These are phyloP conservation scores for Geopemphigus sp. DNA, from an alignment of 1,140 invertebrate genomes.

Conservation along the genomic window DNA sequence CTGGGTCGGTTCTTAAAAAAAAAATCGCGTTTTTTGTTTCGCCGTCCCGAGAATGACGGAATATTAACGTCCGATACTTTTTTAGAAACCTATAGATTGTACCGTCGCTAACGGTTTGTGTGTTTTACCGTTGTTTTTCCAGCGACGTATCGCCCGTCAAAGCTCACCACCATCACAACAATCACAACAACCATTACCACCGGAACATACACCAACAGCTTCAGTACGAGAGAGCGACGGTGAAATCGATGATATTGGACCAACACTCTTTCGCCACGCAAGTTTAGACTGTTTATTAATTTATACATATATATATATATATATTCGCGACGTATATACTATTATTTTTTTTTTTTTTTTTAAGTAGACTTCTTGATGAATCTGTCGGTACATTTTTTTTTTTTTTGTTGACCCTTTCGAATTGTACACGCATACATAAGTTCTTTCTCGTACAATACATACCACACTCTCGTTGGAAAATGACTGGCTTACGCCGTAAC, in stretches of 20 bases:
- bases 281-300: slow-evolving; percentile 46
- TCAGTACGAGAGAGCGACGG: slow-evolving; percentile 44
- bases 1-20: too few species aligned
- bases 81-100: too few species aligned
- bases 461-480: slow-evolving; percentile 11
- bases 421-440: slow-evolving; percentile 21
- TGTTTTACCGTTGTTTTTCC: slow-evolving; percentile 16
- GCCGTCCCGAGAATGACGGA: too few species aligned
- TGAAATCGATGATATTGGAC: slow-evolving; percentile 48
- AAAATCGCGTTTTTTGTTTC: too few species aligned
- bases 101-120: too few species aligned
- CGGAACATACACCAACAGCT: slow-evolving; percentile 46
- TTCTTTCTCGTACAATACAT: too few species aligned
- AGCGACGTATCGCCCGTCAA: slow-evolving; percentile 42
- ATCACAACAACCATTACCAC: slow-evolving; percentile 42
- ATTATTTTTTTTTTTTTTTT: slow-evolving; percentile 41
- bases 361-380: slow-evolving; percentile 49
- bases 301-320: slow-evolving; percentile 35
- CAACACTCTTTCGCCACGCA: slow-evolving; percentile 47
- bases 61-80: too few species aligned
- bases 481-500: slow-evolving; percentile 33
- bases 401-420: slow-evolving; percentile 44
- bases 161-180: slow-evolving; percentile 37
- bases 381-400: slow-evolving; percentile 43
- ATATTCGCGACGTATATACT: too few species aligned